Base-by-base conservation (phyloP, 2,113 vertebrate genomes). In the Symphodus melops region DNA sequence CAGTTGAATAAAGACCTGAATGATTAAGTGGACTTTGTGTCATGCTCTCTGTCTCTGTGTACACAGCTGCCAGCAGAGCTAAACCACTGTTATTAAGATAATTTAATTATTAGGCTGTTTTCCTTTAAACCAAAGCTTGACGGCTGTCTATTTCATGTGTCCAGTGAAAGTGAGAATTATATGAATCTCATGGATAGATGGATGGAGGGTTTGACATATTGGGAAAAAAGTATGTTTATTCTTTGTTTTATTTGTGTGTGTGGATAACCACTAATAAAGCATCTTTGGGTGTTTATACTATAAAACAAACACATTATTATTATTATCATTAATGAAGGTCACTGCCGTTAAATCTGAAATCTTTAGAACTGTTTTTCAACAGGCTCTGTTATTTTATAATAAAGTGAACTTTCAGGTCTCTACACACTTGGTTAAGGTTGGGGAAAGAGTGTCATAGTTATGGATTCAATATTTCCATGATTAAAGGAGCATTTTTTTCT, bases 51-150 rank as follows among this genome's bases (percentile, higher is more conserved):
- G 51, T 78, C 61, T 72, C 21, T 83, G 81, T 82, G 75, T 77
- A 63, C 79, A 81, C 89, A 89, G 88, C 83, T 90, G 85, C 68
- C 49, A 72, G 56, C 64, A 62, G 59, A 12, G 60, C 55, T 41
- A 77, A 89, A 83, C 86, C 75, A 76, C 81, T 41, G 61, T 72
- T 68, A 90, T 87, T 82, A 84, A 55, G 68, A 48, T 37, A 68
- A 89, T 73, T 72, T 78, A 76, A 68, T 86, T 77, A 75, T 67
- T 48, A 61, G 36, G 65, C 21, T 49, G 51, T 74, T 77, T 87
- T 82, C 72, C 14, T 19, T 37, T 42, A 54, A 44, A 46, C 61
- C 37, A 55, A 63, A 64, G 20, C 49, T 33, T 74, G 62, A 28
- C 28, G 44, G 63, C 53, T 74, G 71, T 51, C 68, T 64, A 16